phyloP scores from a whole-genome alignment of 2,113 vertebrate species.

The Gavialis gangeticus region DNA sequence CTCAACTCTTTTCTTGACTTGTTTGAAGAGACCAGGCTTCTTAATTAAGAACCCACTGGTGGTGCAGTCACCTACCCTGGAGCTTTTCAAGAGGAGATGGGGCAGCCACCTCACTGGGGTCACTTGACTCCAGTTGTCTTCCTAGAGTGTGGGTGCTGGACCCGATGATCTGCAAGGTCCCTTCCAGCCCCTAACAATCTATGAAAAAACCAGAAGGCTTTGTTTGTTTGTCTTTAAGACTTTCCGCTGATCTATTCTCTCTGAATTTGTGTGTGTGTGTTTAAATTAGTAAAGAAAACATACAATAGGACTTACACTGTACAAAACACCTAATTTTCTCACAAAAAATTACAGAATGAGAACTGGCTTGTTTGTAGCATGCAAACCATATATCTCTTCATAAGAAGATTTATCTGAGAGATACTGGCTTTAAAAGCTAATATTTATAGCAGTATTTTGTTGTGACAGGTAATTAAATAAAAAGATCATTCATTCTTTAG shows the following conservation, averaged over 20 bases:
- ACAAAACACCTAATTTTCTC: background rate
- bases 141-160: too few species aligned
- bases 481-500: background rate
- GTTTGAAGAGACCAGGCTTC: background rate
- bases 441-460: background rate
- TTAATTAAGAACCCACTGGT: too few species aligned
- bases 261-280: background rate
- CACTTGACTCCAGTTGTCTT: too few species aligned
- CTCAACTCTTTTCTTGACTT: background rate
- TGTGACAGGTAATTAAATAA: background rate
- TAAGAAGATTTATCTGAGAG: background rate
- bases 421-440: slow-evolving; percentile 18
- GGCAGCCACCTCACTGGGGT: too few species aligned
- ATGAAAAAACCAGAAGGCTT: too few species aligned
- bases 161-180: too few species aligned
- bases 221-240: background rate
- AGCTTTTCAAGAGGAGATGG: too few species aligned
- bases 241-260: background rate
- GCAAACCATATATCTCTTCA: background rate
- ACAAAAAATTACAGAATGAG: background rate
- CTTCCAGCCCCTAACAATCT: too few species aligned
- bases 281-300: background rate
- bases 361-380: background rate
- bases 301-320: background rate
- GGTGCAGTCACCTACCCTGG: too few species aligned